Evolutionary conservation across 2,797 vertebrate genomes (phyloP), one percentile per base, ranked within the genome.

Genomic region (Falco columbarius): DNA sequence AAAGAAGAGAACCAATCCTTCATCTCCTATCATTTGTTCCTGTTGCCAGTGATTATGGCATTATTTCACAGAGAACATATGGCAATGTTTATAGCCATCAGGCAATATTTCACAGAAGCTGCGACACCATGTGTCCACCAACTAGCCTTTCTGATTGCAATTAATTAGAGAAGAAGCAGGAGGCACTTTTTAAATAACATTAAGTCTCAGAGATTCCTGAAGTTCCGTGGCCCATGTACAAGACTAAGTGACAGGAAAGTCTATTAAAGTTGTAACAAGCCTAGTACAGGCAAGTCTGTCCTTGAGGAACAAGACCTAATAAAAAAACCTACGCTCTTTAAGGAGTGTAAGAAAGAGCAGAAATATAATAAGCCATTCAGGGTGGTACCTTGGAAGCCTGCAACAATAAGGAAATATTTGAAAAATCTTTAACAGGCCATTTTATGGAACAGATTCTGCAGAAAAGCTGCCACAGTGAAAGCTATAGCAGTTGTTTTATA

Each of bases 141-240:
- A 97, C 97, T 97, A 98, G 97, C 98, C 98, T 98, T 97, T 97
- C 97, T 97, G 97, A 98, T 97, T 96, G 90, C 96, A 97, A 98
- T 97, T 98, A 98, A 98, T 98, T 98, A 98, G 96, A 91, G 95
- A 95, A 94, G 96, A 97, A 97, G 93, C 94, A 93, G 97, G 94
- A 98, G 90, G 95, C 89, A 84, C 88, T 96, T 97, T 95, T 81
- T 85, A 98, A 97, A 95, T 96, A 96, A 97, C 92, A 96, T 89
- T 93, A 97, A 94, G 79, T 94, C 87, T 79, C 77, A 54, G 94
- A 95, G 83, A 97, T 81, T 86, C 90, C 96, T 94, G 52, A 92
- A 97, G 93, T 97, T 97, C 96, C 86, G 54, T 75, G 80, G 92
- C 67, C 90, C 87, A 34, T 95, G 96, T 94, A 89, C 84, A 94